A percentile compares a stretch with the other conserved stretches of the same genome.
Evolutionary conservation across 2,113 vertebrate genomes (phyloP).

Genomic region (Campylorhamphus procurvoides): DNA sequence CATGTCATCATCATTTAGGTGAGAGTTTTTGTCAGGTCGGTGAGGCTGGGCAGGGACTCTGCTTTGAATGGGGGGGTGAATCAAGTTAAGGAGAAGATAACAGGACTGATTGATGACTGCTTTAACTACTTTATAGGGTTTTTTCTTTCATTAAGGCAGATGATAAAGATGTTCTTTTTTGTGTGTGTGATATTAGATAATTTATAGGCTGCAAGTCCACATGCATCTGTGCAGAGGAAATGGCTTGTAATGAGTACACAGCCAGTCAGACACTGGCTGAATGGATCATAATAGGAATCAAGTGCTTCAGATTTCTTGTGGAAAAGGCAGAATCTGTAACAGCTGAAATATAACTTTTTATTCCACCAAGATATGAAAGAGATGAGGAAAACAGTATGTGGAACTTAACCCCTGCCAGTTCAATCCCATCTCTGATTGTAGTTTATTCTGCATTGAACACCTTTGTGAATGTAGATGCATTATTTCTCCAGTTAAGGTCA

Average conservation of each 20-base stretch:
- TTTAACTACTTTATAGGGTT: background rate
- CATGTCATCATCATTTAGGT: background rate
- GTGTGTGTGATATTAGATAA: background rate
- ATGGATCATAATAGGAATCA: background rate
- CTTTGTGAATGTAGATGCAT: background rate
- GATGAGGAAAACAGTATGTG: background rate
- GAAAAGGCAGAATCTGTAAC: background rate
- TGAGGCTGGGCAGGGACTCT: background rate
- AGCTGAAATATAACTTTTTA: background rate
- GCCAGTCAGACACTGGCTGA: background rate
- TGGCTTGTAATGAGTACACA: accelerated
- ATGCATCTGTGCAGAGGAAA: background rate
- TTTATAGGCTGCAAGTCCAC: background rate
- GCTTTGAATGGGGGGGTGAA: background rate
- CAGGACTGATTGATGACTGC: background rate
- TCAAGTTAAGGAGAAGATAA: background rate
- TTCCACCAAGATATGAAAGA: background rate
- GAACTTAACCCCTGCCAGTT: background rate
- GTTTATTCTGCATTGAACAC: background rate
- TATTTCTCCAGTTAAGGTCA: background rate
- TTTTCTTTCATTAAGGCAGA: background rate
- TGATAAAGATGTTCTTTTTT: background rate
- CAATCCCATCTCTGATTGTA: background rate
- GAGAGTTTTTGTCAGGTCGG: background rate
- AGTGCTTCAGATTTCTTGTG: background rate